Evolutionary conservation across 2,888 invertebrate genomes (phyloP), one percentile per base, ranked within the genome.

Genomic region (Eutolmus rufibarbis): DNA sequence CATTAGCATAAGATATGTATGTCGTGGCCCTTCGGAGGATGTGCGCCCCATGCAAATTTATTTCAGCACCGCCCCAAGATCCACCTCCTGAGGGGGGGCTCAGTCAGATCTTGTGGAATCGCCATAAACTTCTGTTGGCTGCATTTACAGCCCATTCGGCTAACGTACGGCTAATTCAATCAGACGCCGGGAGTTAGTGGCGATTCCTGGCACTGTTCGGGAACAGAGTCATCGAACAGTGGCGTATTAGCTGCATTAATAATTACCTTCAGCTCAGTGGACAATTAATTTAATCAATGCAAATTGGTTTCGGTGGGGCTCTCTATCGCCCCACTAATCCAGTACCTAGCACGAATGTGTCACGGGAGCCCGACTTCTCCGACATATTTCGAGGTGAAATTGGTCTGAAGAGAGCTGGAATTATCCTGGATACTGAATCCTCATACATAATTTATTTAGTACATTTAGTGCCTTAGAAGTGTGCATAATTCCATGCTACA

Each of bases 241-340:
- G 28, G 40, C 78, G 12, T 78, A 78, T 78, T 23, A 40, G 19
- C 19, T 43, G 46, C n/a, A 78, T 78, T 78, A 43, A 78, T 78
- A 78, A 78, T 78, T 78, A 78, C 46, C 9, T 51, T 51, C 78
- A 23, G 78, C 28, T 23, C 43, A 19, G 46, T 28, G 43, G 40
- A 78, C 78, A 43, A 78, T 78, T 78, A 78, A 78, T 40, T 77
- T 37, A 77, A 77, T 77, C 77, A 77, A 77, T 77, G 77, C 77
- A 77, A 77, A 37, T 37, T 77, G 77, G 77, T 77, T 77, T 19
- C 40, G 9, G 28, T n/a, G 74, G 23, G 23, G 14, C 28, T 5
- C 31, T 23, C 8, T 23, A 23, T 31, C 76, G 9, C 8, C n/a
- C 77, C 34, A 77, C 16, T 77, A 77, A 74, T 77, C 31, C 77